Conservation (phyloP, 2,888 invertebrate species). For the Dynastes tityus region DNA sequence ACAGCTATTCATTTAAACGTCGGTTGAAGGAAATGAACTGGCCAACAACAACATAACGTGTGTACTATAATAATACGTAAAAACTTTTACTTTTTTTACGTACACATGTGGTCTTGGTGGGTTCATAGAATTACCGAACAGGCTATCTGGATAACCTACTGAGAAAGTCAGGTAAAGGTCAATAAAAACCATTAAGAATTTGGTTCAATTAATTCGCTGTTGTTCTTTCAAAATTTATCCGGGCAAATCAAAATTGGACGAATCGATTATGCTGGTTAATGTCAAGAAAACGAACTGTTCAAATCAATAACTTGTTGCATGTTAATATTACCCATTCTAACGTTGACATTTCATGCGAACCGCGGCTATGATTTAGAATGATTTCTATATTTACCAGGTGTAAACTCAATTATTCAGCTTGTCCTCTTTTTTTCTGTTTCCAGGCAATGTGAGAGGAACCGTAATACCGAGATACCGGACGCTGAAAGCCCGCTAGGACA, state of each 20-base stretch:
- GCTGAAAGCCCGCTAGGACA: slow-evolving; percentile 74
- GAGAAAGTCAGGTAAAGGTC: too few species aligned
- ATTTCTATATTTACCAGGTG: background rate
- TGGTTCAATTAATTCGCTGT: background rate
- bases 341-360: background rate
- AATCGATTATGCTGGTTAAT: slow-evolving; percentile 14
- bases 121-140: too few species aligned
- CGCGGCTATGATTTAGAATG: background rate
- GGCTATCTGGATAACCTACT: too few species aligned
- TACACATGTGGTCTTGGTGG: too few species aligned
- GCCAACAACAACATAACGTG: background rate
- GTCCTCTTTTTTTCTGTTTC: slow-evolving; percentile 59
- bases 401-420: background rate
- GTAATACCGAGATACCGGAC: slow-evolving; percentile 69
- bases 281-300: background rate
- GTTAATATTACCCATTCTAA: background rate
- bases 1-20: slow-evolving; percentile 12
- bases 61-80: background rate
- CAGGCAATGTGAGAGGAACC: slow-evolving; percentile 73
- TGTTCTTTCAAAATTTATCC: too few species aligned
- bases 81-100: slow-evolving; percentile 11
- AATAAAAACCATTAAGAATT: background rate
- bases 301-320: slow-evolving; percentile 29
- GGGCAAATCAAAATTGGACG: background rate
- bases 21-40: slow-evolving; percentile 1